These are phyloP conservation scores for Athripsodes cinereus DNA, from an alignment of 2,888 invertebrate genomes.

Conservation along the genomic window DNA sequence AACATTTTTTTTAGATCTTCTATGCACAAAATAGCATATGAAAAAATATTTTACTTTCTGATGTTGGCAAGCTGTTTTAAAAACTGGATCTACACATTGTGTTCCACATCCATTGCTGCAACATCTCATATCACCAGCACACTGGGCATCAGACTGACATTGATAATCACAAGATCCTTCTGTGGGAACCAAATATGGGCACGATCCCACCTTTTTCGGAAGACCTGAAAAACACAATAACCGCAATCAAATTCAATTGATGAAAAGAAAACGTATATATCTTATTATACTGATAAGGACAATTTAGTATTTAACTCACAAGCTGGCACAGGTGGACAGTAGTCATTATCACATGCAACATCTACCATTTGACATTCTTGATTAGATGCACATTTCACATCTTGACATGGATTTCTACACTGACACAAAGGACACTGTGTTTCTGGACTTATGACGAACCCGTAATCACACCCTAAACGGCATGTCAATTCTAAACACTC, in stretches of 20 bases:
- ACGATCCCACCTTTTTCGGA: constrained; percentile 70
- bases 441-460: constrained; percentile 62
- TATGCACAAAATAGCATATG: background rate
- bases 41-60: constrained; percentile 33
- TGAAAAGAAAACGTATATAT: background rate
- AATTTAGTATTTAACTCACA: constrained; percentile 44
- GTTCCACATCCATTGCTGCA: constrained; percentile 87
- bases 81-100: constrained; percentile 66
- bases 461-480: constrained; percentile 79
- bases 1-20: too few species aligned
- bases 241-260: background rate
- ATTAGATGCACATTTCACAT: constrained; percentile 57
- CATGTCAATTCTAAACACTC: constrained; percentile 71
- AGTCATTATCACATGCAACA: constrained; percentile 78
- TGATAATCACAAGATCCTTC: constrained; percentile 66
- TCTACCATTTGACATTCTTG: constrained; percentile 77
- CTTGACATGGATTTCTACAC: constrained; percentile 75
- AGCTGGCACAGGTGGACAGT: constrained; percentile 80
- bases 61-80: constrained; percentile 72
- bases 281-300: background rate
- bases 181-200: constrained; percentile 74
- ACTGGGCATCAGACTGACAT: constrained; percentile 72
- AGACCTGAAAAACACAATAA: constrained; percentile 40
- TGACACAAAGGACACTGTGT: constrained; percentile 73
- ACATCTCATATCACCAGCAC: constrained; percentile 64